phyloP scores from a whole-genome alignment of 2,888 invertebrate species.

The Pseudolycoriella hygida region DNA sequence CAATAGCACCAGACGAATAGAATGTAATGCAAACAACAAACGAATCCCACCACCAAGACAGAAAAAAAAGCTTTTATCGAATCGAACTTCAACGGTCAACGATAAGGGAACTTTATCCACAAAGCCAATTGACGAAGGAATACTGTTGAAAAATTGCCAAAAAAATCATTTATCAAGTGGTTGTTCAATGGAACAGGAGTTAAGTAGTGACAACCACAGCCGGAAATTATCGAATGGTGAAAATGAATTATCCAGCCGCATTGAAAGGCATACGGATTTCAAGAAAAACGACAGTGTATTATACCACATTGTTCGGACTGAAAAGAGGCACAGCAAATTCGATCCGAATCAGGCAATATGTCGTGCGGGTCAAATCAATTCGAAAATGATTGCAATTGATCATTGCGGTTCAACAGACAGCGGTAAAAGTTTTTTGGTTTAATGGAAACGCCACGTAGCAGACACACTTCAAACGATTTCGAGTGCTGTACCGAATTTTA shows the following conservation, averaged over 20 bases:
- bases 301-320: not conserved
- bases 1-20: not conserved
- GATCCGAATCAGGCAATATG: too few species aligned
- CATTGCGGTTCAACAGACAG: too few species aligned
- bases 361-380: too few species aligned
- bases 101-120: not conserved
- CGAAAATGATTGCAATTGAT: too few species aligned
- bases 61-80: not conserved
- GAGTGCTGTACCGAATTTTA: too few species aligned
- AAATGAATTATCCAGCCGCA: not conserved
- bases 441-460: too few species aligned
- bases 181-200: not conserved
- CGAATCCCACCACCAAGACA: not conserved
- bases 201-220: not conserved
- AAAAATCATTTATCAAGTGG: not conserved
- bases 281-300: not conserved
- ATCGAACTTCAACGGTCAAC: not conserved
- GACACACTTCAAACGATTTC: too few species aligned
- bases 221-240: not conserved
- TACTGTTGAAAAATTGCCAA: not conserved
- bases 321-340: too few species aligned
- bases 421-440: too few species aligned
- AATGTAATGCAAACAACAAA: not conserved
- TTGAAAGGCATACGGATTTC: not conserved
- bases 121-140: not conserved